phyloP scores from a whole-genome alignment of 2,797 vertebrate species.

The Sebastes iracundus region DNA sequence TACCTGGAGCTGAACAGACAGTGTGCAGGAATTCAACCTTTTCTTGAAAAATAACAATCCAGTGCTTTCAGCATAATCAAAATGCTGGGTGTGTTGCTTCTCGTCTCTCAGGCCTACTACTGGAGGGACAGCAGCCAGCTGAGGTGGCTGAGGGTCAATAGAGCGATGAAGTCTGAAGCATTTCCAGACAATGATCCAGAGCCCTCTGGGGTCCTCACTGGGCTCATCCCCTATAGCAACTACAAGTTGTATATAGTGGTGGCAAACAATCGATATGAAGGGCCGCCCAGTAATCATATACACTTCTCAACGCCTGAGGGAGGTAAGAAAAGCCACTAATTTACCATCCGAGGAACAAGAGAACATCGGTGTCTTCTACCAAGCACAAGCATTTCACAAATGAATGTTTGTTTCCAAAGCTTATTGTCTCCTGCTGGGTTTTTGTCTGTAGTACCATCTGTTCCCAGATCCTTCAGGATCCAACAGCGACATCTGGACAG shows the following conservation, averaged over 20 bases:
- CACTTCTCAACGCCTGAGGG: constrained; percentile 95
- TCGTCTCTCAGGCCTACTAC: constrained; percentile 89
- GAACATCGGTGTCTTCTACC: neutral
- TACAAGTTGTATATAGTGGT: constrained; percentile 97
- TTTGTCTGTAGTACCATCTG: constrained; percentile 88
- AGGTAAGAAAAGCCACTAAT: constrained; percentile 81
- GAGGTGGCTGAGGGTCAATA: constrained; percentile 90
- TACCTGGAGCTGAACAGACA: neutral
- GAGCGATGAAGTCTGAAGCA: constrained; percentile 88
- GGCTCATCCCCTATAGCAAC: constrained; percentile 93
- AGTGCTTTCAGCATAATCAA: neutral
- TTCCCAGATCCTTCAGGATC: constrained; percentile 91
- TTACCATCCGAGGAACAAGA: neutral
- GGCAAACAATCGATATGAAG: constrained; percentile 92
- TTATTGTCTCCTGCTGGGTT: constrained; percentile 18
- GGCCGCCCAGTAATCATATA: constrained; percentile 90
- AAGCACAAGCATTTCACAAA: neutral
- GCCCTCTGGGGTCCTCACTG: constrained; percentile 87
- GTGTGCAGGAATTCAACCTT: neutral
- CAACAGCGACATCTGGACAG: constrained; percentile 93
- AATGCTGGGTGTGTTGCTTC: neutral
- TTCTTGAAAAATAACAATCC: neutral
- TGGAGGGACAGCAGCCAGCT: constrained; percentile 97
- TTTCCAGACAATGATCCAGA: constrained; percentile 88
- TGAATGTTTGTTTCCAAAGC: neutral